These are phyloP conservation scores for Halcyon chelicuti DNA, from an alignment of 2,797 vertebrate species.

Conservation along the genomic window DNA sequence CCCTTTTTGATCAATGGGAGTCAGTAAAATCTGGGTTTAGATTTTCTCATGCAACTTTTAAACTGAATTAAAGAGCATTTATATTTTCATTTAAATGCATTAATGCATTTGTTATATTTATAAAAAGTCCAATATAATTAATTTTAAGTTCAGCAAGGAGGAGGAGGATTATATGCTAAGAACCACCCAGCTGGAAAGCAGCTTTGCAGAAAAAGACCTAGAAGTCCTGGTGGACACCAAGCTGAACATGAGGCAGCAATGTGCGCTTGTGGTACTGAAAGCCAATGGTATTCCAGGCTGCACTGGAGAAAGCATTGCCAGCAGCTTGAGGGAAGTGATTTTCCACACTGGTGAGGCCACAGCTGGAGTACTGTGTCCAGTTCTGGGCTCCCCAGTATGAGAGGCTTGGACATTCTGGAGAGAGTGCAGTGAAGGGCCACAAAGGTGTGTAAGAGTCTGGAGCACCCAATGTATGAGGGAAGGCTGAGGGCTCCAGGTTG, in stretches of 20 bases:
- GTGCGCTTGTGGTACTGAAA: not conserved
- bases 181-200: not conserved
- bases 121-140: not conserved
- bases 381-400: not conserved
- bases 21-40: not conserved
- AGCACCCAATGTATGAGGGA: not conserved
- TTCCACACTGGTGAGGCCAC: not conserved
- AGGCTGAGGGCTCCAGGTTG: not conserved
- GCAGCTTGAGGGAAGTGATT: not conserved
- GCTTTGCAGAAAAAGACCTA: not conserved
- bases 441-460: not conserved
- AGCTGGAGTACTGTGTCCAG: not conserved
- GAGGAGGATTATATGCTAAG: not conserved
- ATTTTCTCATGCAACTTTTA: not conserved
- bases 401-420: not conserved
- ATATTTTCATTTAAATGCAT: not conserved
- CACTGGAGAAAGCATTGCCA: not conserved
- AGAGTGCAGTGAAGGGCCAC: not conserved
- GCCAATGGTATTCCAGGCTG: not conserved
- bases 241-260: not conserved
- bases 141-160: not conserved
- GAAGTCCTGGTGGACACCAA: not conserved
- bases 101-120: not conserved
- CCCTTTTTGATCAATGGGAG: not conserved
- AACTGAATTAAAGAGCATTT: not conserved